Conservation (phyloP, 1,140 invertebrate species). For the Linepithema humile region DNA sequence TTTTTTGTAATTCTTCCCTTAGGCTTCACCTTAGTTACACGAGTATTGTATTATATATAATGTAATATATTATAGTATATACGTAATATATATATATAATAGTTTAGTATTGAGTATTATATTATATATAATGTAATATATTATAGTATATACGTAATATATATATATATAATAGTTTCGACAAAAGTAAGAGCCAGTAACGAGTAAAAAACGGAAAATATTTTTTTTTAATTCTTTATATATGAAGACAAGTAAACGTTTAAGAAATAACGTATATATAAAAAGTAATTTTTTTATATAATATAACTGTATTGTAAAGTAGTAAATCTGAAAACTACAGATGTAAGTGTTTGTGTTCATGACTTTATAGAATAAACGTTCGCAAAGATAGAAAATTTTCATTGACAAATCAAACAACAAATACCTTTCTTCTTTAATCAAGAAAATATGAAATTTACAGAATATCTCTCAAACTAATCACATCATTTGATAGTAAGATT, state of each 20-base stretch:
- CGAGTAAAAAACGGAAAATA: conserved; percentile 10
- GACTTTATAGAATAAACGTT: not conserved
- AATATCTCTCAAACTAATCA: too few relatives aligned
- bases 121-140: too few relatives aligned
- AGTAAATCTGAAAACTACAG: not conserved
- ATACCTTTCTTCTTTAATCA: not conserved
- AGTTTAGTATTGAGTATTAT: too few relatives aligned
- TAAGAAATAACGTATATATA: not conserved
- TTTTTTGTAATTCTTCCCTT: too few relatives aligned
- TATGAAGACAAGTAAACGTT: not conserved
- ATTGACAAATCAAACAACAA: not conserved
- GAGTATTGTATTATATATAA: too few relatives aligned
- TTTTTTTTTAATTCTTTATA: not conserved
- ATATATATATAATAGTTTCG: too few relatives aligned
- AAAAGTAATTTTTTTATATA: conserved; percentile 15
- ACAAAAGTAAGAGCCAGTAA: not conserved
- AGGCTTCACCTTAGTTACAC: too few relatives aligned
- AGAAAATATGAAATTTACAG: too few relatives aligned
- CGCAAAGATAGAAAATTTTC: not conserved
- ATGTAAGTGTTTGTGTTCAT: not conserved
- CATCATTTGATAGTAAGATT: too few relatives aligned
- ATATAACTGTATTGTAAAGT: not conserved
- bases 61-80: too few relatives aligned
- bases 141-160: too few relatives aligned
- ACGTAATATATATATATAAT: too few relatives aligned